Evolutionary conservation across 2,888 invertebrate species (phyloP).

Genomic region (Stictocephala bisonia): DNA sequence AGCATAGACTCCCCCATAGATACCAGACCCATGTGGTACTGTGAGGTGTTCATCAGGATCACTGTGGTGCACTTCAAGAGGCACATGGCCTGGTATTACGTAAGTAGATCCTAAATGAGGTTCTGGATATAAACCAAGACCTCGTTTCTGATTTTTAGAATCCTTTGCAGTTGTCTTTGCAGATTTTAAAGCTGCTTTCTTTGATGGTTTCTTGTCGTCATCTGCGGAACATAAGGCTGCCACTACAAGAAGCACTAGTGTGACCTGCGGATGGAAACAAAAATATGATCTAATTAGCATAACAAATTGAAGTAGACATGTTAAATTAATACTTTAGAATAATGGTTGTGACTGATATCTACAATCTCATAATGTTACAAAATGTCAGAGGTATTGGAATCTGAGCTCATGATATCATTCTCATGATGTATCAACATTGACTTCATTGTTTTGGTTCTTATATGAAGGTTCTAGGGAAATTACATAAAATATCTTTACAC

Average conservation of each 20-base stretch:
- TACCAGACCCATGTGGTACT: slow-evolving; percentile 8
- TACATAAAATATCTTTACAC: no score
- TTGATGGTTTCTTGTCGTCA: slow-evolving; percentile 26
- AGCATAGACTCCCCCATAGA: slow-evolving; percentile 36
- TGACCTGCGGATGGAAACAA: no score
- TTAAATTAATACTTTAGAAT: no score
- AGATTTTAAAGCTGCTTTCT: background rate
- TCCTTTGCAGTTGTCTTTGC: background rate
- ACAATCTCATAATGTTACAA: no score
- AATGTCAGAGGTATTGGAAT: no score
- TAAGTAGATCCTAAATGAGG: slow-evolving; percentile 23
- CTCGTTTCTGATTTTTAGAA: background rate
- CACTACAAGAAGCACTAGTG: slow-evolving; percentile 34
- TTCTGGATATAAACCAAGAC: slow-evolving; percentile 14
- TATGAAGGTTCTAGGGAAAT: no score
- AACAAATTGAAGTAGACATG: no score
- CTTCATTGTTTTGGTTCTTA: no score
- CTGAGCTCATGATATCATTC: no score
- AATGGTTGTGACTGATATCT: no score
- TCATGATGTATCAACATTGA: no score
- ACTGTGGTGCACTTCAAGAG: slow-evolving; percentile 2
- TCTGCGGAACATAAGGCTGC: slow-evolving; percentile 26
- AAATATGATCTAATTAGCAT: no score
- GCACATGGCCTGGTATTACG: background rate
- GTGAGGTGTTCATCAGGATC: background rate